These are phyloP conservation scores for Liasis olivaceus DNA, from an alignment of 2,797 vertebrate genomes.

Conservation along the genomic window DNA sequence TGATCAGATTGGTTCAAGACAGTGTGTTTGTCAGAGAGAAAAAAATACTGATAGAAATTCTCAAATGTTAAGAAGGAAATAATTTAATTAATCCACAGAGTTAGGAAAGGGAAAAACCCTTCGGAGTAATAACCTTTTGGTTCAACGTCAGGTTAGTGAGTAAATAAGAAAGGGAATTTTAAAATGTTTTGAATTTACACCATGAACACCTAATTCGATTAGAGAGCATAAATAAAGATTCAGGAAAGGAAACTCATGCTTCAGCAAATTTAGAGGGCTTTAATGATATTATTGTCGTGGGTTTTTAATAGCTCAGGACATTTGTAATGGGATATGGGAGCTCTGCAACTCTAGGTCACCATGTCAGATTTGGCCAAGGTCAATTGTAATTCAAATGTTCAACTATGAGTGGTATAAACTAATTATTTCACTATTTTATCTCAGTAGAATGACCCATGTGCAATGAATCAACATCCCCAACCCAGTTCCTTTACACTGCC, in stretches of 20 bases:
- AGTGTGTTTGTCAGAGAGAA: neutral
- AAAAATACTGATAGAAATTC: neutral
- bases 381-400: constrained; percentile 30
- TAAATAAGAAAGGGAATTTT: constrained; percentile 41
- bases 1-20: neutral
- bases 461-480: constrained; percentile 5
- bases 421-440: constrained; percentile 32
- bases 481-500: neutral
- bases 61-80: neutral
- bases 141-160: constrained; percentile 13
- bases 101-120: constrained; percentile 15
- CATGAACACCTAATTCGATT: constrained; percentile 57
- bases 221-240: constrained; percentile 37
- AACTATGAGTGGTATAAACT: constrained; percentile 26
- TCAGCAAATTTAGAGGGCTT: constrained; percentile 34
- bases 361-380: constrained; percentile 44
- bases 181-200: constrained; percentile 47
- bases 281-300: constrained; percentile 48
- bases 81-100: constrained; percentile 12
- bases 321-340: constrained; percentile 41
- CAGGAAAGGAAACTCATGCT: constrained; percentile 49
- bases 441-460: constrained; percentile 20
- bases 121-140: constrained; percentile 30
- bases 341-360: constrained; percentile 34
- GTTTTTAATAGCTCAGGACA: constrained; percentile 33